phyloP scores from a whole-genome alignment of 1,140 invertebrate genomes.

The Zaprionus tsacasi region DNA sequence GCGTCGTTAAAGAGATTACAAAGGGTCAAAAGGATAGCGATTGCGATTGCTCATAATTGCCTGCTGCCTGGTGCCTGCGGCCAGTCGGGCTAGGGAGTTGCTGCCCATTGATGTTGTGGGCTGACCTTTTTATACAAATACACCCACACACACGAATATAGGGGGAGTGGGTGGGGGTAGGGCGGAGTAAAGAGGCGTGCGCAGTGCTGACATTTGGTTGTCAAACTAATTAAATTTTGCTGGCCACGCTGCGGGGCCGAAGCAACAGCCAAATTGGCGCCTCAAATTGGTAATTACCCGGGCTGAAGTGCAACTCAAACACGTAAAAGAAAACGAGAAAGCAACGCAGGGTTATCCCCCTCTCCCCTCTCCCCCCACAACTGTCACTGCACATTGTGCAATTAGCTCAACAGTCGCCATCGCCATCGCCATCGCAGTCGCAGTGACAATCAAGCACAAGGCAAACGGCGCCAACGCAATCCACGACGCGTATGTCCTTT shows the following conservation, averaged over 20 bases:
- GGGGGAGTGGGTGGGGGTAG: neutral
- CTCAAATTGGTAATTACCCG: constrained; percentile 79
- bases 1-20: constrained; percentile 71
- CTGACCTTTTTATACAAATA: constrained; percentile 17
- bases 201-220: constrained; percentile 63
- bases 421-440: neutral
- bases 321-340: constrained; percentile 67
- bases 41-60: constrained; percentile 78
- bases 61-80: constrained; percentile 61
- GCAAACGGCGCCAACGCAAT: constrained; percentile 57
- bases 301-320: constrained; percentile 77
- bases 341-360: constrained; percentile 6
- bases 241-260: constrained; percentile 46
- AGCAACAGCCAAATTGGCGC: constrained; percentile 74
- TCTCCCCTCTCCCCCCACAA: neutral
- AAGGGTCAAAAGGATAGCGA: constrained; percentile 73
- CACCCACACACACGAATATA: constrained; percentile 29
- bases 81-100: constrained; percentile 32
- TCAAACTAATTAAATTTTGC: constrained; percentile 81
- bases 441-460: constrained; percentile 74
- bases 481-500: constrained; percentile 66
- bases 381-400: constrained; percentile 62
- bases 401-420: constrained; percentile 61
- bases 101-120: constrained; percentile 16
- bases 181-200: constrained; percentile 16